Evolutionary conservation across 2,113 vertebrate genomes (phyloP).

Genomic region (Gymnogyps californianus): DNA sequence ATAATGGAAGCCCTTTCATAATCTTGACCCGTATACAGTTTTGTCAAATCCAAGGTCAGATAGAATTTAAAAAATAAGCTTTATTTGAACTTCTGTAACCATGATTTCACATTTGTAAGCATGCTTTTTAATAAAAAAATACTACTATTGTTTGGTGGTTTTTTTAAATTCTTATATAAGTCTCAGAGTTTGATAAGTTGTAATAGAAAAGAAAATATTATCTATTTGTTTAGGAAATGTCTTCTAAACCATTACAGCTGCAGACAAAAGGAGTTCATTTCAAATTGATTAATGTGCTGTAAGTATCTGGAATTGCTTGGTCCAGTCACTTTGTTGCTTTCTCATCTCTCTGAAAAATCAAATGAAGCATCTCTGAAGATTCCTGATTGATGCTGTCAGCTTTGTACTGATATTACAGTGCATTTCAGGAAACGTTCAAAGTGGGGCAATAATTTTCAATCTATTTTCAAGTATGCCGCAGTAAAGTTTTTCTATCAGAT

Average conservation of each 20-base stretch:
- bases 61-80: conserved; percentile 65
- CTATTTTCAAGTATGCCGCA: conserved; percentile 44
- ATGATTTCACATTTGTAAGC: conserved; percentile 57
- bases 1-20: conserved; percentile 74
- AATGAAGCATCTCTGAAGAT: conserved; percentile 69
- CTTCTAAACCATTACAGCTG: conserved; percentile 59
- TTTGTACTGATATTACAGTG: conserved; percentile 49
- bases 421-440: conserved; percentile 61
- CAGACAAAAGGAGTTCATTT: conserved; percentile 71
- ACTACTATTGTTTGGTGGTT: neutral
- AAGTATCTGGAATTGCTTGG: conserved; percentile 71
- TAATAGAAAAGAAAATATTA: conserved; percentile 57
- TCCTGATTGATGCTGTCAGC: conserved; percentile 66
- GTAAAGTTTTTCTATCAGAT: conserved; percentile 28
- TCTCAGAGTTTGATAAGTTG: conserved; percentile 59
- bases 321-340: conserved; percentile 63
- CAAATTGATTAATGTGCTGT: conserved; percentile 67
- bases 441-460: conserved; percentile 41
- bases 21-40: conserved; percentile 63
- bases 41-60: conserved; percentile 78
- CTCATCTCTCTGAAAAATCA: conserved; percentile 72
- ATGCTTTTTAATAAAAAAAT: conserved; percentile 51
- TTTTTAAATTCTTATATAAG: conserved; percentile 8
- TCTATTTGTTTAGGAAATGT: conserved; percentile 67
- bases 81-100: conserved; percentile 33